Evolutionary conservation across 2,113 vertebrate species (phyloP).

Genomic region (Pomatostomus ruficeps): DNA sequence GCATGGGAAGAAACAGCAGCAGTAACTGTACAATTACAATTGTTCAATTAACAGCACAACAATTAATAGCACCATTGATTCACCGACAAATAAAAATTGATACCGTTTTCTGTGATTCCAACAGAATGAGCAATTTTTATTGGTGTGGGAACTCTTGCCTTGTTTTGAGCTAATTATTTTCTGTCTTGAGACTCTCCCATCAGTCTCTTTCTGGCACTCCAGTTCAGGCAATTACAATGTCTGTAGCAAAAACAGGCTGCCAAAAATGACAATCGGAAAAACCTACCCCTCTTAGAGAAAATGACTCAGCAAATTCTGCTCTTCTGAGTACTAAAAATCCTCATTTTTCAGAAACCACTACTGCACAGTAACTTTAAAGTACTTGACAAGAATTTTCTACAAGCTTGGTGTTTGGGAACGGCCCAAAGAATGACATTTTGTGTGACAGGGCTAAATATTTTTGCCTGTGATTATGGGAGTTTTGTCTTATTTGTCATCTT

Average conservation of each 20-base stretch:
- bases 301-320: background rate
- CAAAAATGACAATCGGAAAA: background rate
- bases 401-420: fast-evolving
- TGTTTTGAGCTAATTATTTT: background rate
- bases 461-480: background rate
- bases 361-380: background rate
- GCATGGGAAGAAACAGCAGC: background rate
- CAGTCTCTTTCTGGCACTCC: background rate
- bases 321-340: background rate
- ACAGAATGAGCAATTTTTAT: background rate
- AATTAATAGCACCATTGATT: background rate
- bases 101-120: background rate
- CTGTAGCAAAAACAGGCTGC: background rate
- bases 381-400: background rate
- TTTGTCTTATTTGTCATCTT: background rate
- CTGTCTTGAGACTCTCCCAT: background rate
- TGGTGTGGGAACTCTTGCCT: background rate
- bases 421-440: background rate
- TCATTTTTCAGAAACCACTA: background rate
- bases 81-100: background rate
- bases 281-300: background rate
- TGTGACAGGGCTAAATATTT: background rate
- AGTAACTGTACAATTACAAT: background rate
- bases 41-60: background rate
- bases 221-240: background rate